These are phyloP conservation scores for Lordiphosa fenestrarum DNA, from an alignment of 2,888 invertebrate genomes.

Conservation along the genomic window DNA sequence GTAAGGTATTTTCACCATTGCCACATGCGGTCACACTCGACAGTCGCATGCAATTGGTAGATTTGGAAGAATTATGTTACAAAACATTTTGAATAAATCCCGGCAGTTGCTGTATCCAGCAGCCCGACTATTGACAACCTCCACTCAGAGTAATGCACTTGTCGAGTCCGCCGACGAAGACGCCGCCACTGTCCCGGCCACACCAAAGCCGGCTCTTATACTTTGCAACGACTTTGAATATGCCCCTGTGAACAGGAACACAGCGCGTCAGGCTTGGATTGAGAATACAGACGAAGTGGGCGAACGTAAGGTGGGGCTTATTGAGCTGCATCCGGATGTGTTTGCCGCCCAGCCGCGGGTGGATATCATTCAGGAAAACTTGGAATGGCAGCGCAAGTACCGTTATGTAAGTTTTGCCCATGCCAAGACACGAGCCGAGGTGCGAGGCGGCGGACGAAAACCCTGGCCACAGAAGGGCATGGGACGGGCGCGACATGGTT, in stretches of 20 bases:
- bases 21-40: too few relatives aligned
- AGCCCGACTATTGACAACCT: conserved; percentile 44
- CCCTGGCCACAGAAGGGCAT: conserved; percentile 98
- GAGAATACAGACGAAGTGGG: conserved; percentile 89
- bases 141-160: conserved; percentile 20
- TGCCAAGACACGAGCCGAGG: conserved; percentile 90
- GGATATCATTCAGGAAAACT: conserved; percentile 92
- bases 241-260: conserved; percentile 58
- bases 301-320: conserved; percentile 89
- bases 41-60: too few relatives aligned
- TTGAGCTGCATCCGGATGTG: conserved; percentile 94
- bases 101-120: conserved; percentile 50
- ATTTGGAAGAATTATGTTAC: conserved; percentile 59
- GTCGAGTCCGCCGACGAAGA: conserved; percentile 15
- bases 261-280: conserved; percentile 89
- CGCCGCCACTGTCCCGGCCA: neutral
- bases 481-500: conserved; percentile 95
- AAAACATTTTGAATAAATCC: conserved; percentile 70
- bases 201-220: conserved; percentile 38
- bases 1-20: too few relatives aligned
- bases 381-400: conserved; percentile 92
- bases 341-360: conserved; percentile 91
- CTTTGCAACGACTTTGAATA: conserved; percentile 66
- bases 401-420: conserved; percentile 90
- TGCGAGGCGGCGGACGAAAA: conserved; percentile 93